Base-by-base conservation (phyloP, 2,797 vertebrate species). In the Enteromius thamalakanensis region DNA sequence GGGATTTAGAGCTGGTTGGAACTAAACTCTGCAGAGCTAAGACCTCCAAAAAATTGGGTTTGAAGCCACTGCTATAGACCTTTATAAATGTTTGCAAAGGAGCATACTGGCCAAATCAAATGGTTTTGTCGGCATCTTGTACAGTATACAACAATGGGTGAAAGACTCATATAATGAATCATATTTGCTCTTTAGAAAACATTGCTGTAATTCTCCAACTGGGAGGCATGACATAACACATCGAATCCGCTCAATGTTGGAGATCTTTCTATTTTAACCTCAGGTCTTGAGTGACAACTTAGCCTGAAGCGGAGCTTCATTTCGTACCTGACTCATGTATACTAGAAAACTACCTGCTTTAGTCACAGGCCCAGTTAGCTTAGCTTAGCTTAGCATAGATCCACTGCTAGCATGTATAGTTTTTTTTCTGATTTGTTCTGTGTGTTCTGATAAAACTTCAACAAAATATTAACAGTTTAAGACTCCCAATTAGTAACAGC, bases 111-210 rank as follows among this genome's bases (percentile, higher is more conserved):
- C 8, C 37, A 7, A 3, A 34, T 21, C 3, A 70, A 34, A 79
- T 23, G 26, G 75, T 40, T 26, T 51, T 10, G 45, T 17, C 3
- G 40, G n/a, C 6, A 51, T 53, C 6, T 19, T 70, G 68, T 47
- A 8, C 21, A 47, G 15, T 19, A 72, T 9, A 23, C 51, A 75
- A 37, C 72, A 58, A 75, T 40, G 21, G 32, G 26, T 51, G 29
- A 51, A 51, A n/a, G n/a, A 15, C 75, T 58, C 14, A 0, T 19
- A 62, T 19, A 76, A 23, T 74, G 42, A 81, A 51, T 81, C 58
- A 74, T 64, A 65, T 65, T 81, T 65, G 32, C 70, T 75, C 53
- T 75, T 74, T 81, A 49, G 6, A 81, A 49, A 81, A 81, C 55
- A 64, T 75, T 74, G 80, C 70, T n/a, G 1, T 67, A 40, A 67